Base-by-base conservation (phyloP, 2,797 vertebrate species). In the Argyrosomus regius region DNA sequence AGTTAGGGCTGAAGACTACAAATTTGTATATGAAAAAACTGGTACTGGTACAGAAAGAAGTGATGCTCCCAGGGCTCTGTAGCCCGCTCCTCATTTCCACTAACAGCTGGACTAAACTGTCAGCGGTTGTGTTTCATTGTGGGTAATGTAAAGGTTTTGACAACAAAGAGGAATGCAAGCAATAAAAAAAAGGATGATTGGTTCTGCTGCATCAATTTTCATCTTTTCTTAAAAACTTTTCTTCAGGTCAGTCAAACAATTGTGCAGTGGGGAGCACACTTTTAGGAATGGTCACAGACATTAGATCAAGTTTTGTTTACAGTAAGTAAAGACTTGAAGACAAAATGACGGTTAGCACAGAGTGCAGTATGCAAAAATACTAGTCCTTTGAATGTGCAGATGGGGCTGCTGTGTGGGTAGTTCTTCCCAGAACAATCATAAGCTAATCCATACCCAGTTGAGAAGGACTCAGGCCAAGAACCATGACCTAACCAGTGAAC, bases 401-500 rank as follows among this genome's bases (percentile, higher is more conserved):
- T 62, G 67, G 66, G 78, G 63, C 65, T 69, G 64, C 56, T 54
- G 20, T 72, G 62, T 74, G 75, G 48, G n/a, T 39, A 64, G 58
- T 39, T 71, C 63, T 79, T 82, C 72, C 75, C 72, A 78, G 64
- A 85, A 87, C 83, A 79, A 80, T 71, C 61, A 74, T 49, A 66
- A 61, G 17, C 22, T 67, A 75, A 88, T 80, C 78, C 64, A 70
- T 71, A 67, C 52, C 49, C 52, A 20, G 50, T 53, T 43, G 60
- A 65, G 17, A 62, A 78, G 65, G 50, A 80, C 54, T 52, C 53
- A 10, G 78, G 73, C 75, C 73, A 77, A 78, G 64, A 86, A 68
- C 64, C 68, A 77, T 81, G 74, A 87, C 80, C 83, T 72, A 84
- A 87, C 45, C 39, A 67, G 61, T 58, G 52, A 83, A 80, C 80